Evolutionary conservation across 2,113 vertebrate species (phyloP).

Genomic region (Butorides virescens): DNA sequence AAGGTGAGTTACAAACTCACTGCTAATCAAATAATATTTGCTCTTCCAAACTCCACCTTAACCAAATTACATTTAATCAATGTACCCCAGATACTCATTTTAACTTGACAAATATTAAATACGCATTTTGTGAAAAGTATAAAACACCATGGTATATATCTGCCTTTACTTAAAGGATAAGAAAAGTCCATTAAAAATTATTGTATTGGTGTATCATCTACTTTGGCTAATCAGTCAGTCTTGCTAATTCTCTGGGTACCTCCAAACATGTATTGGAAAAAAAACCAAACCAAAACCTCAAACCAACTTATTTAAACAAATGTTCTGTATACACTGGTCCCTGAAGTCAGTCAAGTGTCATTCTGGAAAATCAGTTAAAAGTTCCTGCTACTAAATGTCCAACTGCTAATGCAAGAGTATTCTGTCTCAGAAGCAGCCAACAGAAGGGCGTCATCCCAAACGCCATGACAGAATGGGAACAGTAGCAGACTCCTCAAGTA

Average conservation of each 20-base stretch:
- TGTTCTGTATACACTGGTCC: background rate
- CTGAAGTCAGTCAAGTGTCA: background rate
- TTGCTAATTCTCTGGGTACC: background rate
- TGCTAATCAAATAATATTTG: background rate
- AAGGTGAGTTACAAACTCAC: background rate
- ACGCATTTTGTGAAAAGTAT: background rate
- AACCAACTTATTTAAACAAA: background rate
- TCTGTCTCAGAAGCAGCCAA: background rate
- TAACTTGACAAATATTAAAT: background rate
- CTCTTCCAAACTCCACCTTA: background rate
- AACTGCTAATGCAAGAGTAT: background rate
- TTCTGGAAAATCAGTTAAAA: background rate
- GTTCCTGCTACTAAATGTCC: background rate
- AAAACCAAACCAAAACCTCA: background rate
- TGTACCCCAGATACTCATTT: background rate
- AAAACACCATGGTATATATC: background rate
- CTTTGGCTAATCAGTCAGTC: background rate
- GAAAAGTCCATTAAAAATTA: background rate
- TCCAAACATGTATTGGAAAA: background rate
- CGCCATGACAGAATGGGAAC: background rate
- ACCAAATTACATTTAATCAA: background rate
- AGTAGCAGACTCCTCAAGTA: background rate
- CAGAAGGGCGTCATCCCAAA: background rate
- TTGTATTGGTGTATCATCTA: background rate
- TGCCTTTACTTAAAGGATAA: background rate